Percentiles rank a stretch among this genome's conserved stretches.
Evolutionary conservation across 1,140 invertebrate genomes (phyloP).

Genomic region (Hylaeus volcanicus): DNA sequence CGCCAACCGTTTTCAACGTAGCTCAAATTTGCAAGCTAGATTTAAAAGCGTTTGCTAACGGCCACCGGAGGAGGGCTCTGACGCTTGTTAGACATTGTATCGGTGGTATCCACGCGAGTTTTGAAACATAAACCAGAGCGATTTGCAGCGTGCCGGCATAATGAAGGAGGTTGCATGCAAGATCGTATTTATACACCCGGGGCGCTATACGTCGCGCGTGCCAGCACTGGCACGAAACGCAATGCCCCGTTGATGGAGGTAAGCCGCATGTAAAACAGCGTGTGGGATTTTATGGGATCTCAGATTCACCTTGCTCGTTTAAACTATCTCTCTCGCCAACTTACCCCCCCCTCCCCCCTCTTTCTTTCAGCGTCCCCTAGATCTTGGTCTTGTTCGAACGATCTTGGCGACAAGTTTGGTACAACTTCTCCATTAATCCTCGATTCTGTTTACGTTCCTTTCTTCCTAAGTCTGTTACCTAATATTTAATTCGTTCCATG

Average conservation of each 20-base stretch:
- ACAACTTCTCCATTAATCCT: neutral
- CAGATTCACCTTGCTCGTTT: constrained; percentile 48
- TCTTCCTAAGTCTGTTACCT: neutral
- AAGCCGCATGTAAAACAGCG: constrained; percentile 62
- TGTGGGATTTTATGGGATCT: constrained; percentile 64
- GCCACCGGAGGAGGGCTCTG: constrained; percentile 46
- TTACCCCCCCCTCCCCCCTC: neutral
- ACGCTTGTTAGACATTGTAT: constrained; percentile 53
- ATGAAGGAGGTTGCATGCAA: constrained; percentile 64
- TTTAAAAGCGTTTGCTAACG: constrained; percentile 38
- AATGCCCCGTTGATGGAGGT: constrained; percentile 58
- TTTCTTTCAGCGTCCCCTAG: neutral
- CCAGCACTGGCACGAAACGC: constrained; percentile 61
- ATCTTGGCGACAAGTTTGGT: neutral
- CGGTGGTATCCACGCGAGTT: constrained; percentile 59
- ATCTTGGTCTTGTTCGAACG: neutral
- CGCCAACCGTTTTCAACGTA: neutral
- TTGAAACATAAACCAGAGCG: constrained; percentile 60
- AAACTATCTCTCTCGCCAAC: constrained; percentile 25
- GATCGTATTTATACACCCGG: constrained; percentile 65
- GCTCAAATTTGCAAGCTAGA: constrained; percentile 6
- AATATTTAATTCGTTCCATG: too few relatives aligned
- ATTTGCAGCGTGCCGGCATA: constrained; percentile 59
- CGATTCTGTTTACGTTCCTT: neutral
- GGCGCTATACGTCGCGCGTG: constrained; percentile 65